phyloP scores from a whole-genome alignment of 2,797 vertebrate species.

The Telmatherina bonti region DNA sequence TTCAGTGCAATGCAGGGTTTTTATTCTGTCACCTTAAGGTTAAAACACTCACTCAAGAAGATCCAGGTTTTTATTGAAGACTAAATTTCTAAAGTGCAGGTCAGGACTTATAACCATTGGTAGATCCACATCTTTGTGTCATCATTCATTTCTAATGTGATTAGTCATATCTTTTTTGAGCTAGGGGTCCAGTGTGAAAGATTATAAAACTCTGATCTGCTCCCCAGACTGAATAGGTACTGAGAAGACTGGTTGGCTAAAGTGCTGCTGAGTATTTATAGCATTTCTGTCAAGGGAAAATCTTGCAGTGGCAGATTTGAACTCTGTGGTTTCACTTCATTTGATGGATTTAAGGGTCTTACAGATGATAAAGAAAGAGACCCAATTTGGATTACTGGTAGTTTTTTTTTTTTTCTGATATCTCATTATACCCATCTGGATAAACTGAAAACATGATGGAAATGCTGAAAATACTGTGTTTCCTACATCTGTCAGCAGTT shows the following conservation, averaged over 20 bases:
- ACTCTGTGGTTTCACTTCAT: slow-evolving; percentile 23
- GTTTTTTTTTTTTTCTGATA: slow-evolving; percentile 5
- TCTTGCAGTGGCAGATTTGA: slow-evolving; percentile 24
- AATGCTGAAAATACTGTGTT: slow-evolving; percentile 18
- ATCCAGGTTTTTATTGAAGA: slow-evolving; percentile 44
- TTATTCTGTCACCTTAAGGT: slow-evolving; percentile 53
- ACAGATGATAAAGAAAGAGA: not conserved
- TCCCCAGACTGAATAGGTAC: slow-evolving; percentile 38
- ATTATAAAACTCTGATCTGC: slow-evolving; percentile 51
- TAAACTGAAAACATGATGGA: slow-evolving; percentile 11
- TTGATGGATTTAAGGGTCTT: slow-evolving; percentile 24
- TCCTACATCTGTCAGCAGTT: slow-evolving; percentile 6
- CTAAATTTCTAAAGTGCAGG: slow-evolving; percentile 41
- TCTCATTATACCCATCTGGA: slow-evolving; percentile 3
- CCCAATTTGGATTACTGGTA: not conserved
- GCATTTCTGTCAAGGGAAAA: slow-evolving; percentile 19
- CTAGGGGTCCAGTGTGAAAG: slow-evolving; percentile 32
- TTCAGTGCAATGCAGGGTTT: slow-evolving; percentile 37
- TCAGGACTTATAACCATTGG: slow-evolving; percentile 30
- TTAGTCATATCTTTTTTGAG: slow-evolving; percentile 61
- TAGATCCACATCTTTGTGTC: slow-evolving; percentile 28
- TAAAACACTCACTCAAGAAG: slow-evolving; percentile 42
- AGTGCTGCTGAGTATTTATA: slow-evolving; percentile 27
- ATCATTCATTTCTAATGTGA: slow-evolving; percentile 51
- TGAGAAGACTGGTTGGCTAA: slow-evolving; percentile 36